Percentiles rank a stretch among this genome's conserved stretches.
Conservation (phyloP, 2,888 invertebrate genomes). For the Cephus spinipes region DNA sequence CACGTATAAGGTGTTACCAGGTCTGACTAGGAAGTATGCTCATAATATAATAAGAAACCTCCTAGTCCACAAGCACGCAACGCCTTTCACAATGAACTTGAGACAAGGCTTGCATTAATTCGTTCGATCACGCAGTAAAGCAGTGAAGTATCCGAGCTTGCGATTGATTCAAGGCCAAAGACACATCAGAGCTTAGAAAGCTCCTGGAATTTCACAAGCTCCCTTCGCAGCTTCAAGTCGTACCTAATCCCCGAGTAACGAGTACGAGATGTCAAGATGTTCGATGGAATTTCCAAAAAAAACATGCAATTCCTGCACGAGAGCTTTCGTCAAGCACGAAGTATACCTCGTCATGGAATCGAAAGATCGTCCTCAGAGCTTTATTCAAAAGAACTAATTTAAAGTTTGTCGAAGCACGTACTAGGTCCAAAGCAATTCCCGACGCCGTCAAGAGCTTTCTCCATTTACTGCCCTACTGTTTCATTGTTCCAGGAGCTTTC, state of each 20-base stretch:
- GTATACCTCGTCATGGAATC: not conserved
- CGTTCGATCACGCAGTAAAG: not conserved
- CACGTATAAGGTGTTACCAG: not conserved
- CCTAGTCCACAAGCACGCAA: not conserved
- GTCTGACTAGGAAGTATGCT: not conserved
- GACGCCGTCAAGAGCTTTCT: not conserved
- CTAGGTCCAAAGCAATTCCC: not conserved
- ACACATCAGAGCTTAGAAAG: not conserved
- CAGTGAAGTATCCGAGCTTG: not conserved
- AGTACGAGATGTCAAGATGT: not conserved
- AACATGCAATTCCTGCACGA: not conserved
- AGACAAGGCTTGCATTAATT: not conserved
- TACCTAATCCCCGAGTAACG: not conserved
- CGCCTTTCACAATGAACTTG: not conserved
- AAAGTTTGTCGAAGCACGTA: constrained; percentile 4
- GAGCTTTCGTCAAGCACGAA: not conserved
- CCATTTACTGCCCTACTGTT: not conserved
- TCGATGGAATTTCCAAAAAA: not conserved
- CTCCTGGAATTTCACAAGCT: not conserved
- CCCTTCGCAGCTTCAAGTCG: not conserved
- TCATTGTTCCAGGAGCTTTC: not conserved
- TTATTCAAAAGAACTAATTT: constrained; percentile 1
- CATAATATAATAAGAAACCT: constrained; percentile 1
- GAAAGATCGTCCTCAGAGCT: not conserved
- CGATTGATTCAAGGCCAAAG: not conserved